These are phyloP conservation scores for Sciaenops ocellatus DNA, from an alignment of 2,797 vertebrate genomes.

Conservation along the genomic window DNA sequence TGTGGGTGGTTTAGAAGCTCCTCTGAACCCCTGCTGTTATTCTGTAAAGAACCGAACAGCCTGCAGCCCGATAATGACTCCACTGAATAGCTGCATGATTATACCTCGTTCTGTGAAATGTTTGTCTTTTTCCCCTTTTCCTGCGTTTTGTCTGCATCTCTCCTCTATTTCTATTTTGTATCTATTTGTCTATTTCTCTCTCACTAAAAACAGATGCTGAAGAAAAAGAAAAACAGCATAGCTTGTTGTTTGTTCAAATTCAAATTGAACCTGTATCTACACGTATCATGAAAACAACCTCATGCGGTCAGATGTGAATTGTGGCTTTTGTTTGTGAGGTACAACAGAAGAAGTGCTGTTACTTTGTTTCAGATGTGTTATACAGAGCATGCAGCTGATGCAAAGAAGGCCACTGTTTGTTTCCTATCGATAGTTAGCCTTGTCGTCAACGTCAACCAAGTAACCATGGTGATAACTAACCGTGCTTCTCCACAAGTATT, in stretches of 20 bases:
- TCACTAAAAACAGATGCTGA: too few species aligned
- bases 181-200: neutral
- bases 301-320: neutral
- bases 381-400: too few species aligned
- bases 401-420: too few species aligned
- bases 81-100: slow-evolving; percentile 82
- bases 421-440: too few species aligned
- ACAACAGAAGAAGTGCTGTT: neutral
- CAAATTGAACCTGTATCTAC: neutral
- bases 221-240: too few species aligned
- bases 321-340: neutral
- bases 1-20: slow-evolving; percentile 77
- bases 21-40: slow-evolving; percentile 78
- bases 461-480: neutral
- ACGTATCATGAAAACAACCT: neutral
- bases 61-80: slow-evolving; percentile 82
- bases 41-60: slow-evolving; percentile 81
- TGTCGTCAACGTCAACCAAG: too few species aligned
- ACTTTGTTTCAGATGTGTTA: neutral
- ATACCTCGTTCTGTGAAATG: slow-evolving; percentile 80
- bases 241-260: too few species aligned
- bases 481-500: too few species aligned
- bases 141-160: slow-evolving; percentile 66
- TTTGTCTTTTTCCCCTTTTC: slow-evolving; percentile 66
- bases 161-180: slow-evolving; percentile 55